Percentiles rank a stretch among this genome's conserved stretches.
Evolutionary conservation across 2,888 invertebrate species (phyloP).

Genomic region (Pseudococcus longispinus): DNA sequence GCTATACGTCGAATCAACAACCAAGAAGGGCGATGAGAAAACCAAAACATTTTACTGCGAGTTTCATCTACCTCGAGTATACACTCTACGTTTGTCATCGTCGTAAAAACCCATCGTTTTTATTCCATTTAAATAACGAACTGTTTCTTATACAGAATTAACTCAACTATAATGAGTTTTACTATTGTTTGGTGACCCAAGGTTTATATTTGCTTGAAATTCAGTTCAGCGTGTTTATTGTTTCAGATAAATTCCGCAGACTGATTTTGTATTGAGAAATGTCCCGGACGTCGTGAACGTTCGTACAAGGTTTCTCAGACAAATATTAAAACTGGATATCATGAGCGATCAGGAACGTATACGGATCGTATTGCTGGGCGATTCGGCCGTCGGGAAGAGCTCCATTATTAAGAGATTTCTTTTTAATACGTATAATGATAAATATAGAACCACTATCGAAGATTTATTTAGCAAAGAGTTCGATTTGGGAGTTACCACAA

Average conservation of each 20-base stretch:
- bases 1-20: neutral
- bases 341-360: conserved; percentile 81
- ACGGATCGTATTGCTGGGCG: conserved; percentile 82
- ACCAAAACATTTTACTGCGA: neutral
- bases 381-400: conserved; percentile 84
- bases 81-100: neutral
- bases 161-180: neutral
- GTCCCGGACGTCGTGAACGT: neutral
- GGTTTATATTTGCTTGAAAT: neutral
- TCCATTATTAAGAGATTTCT: conserved; percentile 82
- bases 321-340: neutral
- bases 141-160: neutral
- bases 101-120: neutral
- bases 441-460: conserved; percentile 86
- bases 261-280: neutral
- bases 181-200: neutral
- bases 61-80: neutral
- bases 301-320: conserved; percentile 59
- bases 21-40: neutral
- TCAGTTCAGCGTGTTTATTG: neutral
- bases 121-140: neutral
- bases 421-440: conserved; percentile 79
- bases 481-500: conserved; percentile 75
- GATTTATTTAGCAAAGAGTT: conserved; percentile 87
- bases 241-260: neutral